Evolutionary conservation across 2,888 invertebrate genomes (phyloP).

Genomic region (Pristionchus entomophagus): DNA sequence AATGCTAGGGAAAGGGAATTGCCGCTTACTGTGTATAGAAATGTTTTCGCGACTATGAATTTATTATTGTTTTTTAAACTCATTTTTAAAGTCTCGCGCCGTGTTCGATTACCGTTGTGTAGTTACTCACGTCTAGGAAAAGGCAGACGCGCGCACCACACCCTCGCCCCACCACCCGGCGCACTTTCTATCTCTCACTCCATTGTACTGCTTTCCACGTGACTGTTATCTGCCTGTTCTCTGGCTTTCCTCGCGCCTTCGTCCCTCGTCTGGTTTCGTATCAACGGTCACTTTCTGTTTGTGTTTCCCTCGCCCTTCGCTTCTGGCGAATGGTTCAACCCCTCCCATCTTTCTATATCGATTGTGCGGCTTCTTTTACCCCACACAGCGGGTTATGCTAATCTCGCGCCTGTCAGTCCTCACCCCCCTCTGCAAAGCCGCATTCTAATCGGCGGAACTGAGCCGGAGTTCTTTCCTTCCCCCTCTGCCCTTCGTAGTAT

Average conservation of each 20-base stretch:
- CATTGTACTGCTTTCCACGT: background rate
- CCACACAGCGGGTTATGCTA: background rate
- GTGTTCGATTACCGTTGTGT: too few relatives aligned
- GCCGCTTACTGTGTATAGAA: too few relatives aligned
- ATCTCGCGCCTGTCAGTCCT: background rate
- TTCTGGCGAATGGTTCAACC: background rate
- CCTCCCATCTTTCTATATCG: background rate
- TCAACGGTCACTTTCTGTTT: background rate
- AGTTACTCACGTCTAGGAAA: too few relatives aligned
- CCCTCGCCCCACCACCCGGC: too few relatives aligned
- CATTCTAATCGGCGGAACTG: conserved; percentile 20
- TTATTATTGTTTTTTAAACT: too few relatives aligned
- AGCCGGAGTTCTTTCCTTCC: background rate
- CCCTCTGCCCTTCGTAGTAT: background rate
- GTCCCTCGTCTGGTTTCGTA: background rate
- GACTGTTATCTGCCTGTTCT: background rate
- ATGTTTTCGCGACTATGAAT: too few relatives aligned
- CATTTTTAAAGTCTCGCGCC: too few relatives aligned
- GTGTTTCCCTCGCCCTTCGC: background rate
- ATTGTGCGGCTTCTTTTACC: background rate
- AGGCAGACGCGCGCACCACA: too few relatives aligned
- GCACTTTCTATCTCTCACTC: background rate
- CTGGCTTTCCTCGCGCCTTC: background rate
- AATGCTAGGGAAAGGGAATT: too few relatives aligned
- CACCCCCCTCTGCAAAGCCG: background rate